Evolutionary conservation across 2,113 vertebrate species (phyloP), one percentile per base, ranked within the genome.

Genomic region (Atractosteus spatula): DNA sequence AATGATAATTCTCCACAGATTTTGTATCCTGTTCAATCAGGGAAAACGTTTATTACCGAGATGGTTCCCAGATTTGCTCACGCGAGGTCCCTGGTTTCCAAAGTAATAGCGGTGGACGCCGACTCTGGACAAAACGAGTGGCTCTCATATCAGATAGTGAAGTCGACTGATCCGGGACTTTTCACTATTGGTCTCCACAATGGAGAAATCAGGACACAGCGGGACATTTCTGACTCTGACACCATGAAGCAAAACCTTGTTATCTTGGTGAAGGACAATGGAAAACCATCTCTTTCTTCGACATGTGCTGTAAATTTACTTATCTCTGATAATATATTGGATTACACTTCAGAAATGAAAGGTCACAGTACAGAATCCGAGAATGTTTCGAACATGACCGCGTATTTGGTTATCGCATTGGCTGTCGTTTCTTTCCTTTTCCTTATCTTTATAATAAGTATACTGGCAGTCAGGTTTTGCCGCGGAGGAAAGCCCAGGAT

Each of bases 1-100:
- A 93, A 91, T 16, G 90, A 92, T 78, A 91, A 92, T 73, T 69
- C 84, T 41, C 89, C 87, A 4, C 80, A 85, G 64, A 89, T 92
- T 8, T 71, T 93, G 54, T 88, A 89, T 62, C 89, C 91, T 0
- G 70, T 72, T 69, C 70, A 82, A 7, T 71, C 76, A 0, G 84
- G 84, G 5, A 84, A 77, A 1, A 89, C 90, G 11, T 85, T 88
- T 0, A 82, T 88, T 3, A 82, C 89, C 16, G 91, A 92, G 76
- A 77, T 92, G 65, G 87, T 91, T 0, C 86, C 90, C 17, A 85
- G 80, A 54, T 86, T 84, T 6, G 86, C 89, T 42, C 85, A 91
- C 10, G 84, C 82, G 0, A 82, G 88, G 1, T 90, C 89, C 55
- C 79, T 94, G 74, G 87, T 94, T 14, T 90, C 90, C 64, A 92